phyloP scores from a whole-genome alignment of 2,113 vertebrate genomes.

The Leptocoma aspasia region DNA sequence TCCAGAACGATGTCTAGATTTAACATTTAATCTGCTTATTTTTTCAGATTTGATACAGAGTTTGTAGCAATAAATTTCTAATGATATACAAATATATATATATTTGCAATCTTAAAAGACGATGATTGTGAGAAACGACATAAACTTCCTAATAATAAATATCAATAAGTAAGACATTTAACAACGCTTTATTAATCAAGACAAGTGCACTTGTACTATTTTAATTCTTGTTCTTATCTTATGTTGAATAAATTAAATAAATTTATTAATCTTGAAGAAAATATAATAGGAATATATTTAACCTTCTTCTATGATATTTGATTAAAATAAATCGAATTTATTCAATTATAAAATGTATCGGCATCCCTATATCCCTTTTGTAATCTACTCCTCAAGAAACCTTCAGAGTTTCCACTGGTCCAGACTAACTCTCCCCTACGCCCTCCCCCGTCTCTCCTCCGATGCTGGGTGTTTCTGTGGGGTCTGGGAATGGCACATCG shows the following conservation, averaged over 20 bases:
- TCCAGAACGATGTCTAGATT: constrained; percentile 4
- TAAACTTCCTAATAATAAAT: constrained; percentile 69
- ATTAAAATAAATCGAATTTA: constrained; percentile 65
- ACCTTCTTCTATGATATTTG: constrained; percentile 57
- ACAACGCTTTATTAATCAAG: constrained; percentile 72
- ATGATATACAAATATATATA: constrained; percentile 23
- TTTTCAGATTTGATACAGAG: constrained; percentile 64
- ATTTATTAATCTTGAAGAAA: constrained; percentile 56
- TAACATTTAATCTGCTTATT: background rate
- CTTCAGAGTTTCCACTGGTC: background rate
- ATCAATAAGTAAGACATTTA: constrained; percentile 51
- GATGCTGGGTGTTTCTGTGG: accelerated
- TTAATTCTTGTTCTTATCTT: constrained; percentile 35
- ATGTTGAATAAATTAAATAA: constrained; percentile 72
- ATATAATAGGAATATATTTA: constrained; percentile 67
- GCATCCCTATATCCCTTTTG: background rate
- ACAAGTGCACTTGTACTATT: constrained; percentile 75
- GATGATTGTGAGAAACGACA: constrained; percentile 63
- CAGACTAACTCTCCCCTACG: background rate
- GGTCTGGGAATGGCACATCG: accelerated
- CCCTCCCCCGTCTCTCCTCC: background rate
- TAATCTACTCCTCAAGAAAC: background rate
- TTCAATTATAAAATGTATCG: constrained; percentile 9
- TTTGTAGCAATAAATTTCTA: constrained; percentile 62
- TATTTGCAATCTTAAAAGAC: constrained; percentile 33